phyloP scores from a whole-genome alignment of 2,797 vertebrate genomes.

The Otolemur crassicaudatus region DNA sequence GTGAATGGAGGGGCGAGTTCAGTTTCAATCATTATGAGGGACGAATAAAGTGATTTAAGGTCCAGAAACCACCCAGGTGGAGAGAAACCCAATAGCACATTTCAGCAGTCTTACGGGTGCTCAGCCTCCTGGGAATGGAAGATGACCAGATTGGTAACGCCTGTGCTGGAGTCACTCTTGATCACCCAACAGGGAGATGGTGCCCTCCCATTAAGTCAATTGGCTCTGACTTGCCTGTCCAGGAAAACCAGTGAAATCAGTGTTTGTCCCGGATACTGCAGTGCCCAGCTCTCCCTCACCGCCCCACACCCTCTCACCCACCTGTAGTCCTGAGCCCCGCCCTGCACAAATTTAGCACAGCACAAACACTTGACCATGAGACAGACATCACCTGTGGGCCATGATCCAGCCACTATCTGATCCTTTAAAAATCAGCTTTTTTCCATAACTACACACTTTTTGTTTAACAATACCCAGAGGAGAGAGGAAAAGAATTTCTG shows the following conservation, averaged over 20 bases:
- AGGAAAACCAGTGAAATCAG: background rate
- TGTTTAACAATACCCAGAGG: background rate
- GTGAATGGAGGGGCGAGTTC: no score
- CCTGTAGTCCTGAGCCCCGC: rapidly evolving
- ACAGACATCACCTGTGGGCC: rapidly evolving
- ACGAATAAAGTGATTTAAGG: background rate
- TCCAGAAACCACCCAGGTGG: background rate
- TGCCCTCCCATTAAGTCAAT: background rate
- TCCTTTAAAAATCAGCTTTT: background rate
- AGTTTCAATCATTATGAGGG: background rate
- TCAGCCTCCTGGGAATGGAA: background rate
- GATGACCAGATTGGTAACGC: rapidly evolving
- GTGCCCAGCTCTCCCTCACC: background rate
- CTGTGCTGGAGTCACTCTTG: rapidly evolving
- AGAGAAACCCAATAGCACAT: background rate
- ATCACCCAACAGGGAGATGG: background rate
- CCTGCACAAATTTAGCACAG: rapidly evolving
- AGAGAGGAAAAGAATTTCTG: background rate
- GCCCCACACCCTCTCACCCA: rapidly evolving
- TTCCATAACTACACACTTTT: background rate
- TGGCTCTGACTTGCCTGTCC: background rate
- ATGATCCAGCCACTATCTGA: rapidly evolving
- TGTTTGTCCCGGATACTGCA: background rate
- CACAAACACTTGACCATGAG: no score
- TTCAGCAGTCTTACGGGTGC: rapidly evolving